Conservation (phyloP, 2,113 vertebrate genomes). For the Ochotona princeps region DNA sequence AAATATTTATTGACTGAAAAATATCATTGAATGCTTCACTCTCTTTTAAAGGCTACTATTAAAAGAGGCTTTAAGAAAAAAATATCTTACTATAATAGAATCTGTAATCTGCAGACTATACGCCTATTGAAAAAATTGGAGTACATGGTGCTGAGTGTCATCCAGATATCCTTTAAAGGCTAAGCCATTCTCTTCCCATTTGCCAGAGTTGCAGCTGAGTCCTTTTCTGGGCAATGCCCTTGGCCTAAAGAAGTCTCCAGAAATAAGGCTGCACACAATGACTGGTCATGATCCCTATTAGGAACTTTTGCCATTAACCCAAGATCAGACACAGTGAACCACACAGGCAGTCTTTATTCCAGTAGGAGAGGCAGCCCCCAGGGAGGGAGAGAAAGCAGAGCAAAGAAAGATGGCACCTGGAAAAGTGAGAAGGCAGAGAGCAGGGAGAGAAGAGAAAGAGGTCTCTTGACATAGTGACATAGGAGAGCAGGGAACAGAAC, state of each 20-base stretch:
- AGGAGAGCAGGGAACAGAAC: too few relatives aligned
- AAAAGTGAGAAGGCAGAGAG: too few relatives aligned
- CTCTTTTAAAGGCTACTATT: slow-evolving; percentile 47
- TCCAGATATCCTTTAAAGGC: not conserved
- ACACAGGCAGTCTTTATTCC: too few relatives aligned
- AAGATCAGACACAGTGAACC: too few relatives aligned
- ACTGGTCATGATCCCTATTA: not conserved
- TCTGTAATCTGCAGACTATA: not conserved
- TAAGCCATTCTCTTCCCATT: not conserved
- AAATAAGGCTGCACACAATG: not conserved
- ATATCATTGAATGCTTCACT: slow-evolving; percentile 49
- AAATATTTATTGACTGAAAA: slow-evolving; percentile 74
- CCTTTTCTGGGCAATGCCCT: not conserved
- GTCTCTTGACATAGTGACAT: too few relatives aligned
- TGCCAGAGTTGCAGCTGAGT: not conserved
- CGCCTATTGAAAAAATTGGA: not conserved
- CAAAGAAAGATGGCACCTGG: too few relatives aligned
- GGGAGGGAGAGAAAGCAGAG: too few relatives aligned
- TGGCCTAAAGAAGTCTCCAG: not conserved
- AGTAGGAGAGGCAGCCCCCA: too few relatives aligned
- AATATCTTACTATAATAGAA: slow-evolving; percentile 29
- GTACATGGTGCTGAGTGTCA: not conserved
- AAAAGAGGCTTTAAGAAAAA: slow-evolving; percentile 1
- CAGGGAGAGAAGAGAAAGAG: too few relatives aligned
- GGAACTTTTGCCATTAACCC: too few relatives aligned